Base-by-base conservation (phyloP, 1,140 invertebrate species). In the Diorhabda sublineata region DNA sequence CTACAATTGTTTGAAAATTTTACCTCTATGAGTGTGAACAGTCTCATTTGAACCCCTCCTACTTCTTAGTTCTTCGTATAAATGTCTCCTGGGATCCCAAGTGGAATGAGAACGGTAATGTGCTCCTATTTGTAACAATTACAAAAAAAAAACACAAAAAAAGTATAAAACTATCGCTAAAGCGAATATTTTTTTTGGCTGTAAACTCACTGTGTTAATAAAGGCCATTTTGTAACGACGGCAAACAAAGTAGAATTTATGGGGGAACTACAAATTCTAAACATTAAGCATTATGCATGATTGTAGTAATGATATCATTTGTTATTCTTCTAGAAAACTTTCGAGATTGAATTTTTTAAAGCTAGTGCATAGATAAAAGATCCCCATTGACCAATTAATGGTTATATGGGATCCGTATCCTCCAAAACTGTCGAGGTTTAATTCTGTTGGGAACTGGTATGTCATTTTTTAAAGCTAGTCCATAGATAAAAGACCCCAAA, bases 81-180 rank as follows among this genome's bases (percentile, higher is more conserved):
- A 90, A 79, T 93, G 91, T 56, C 92, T 83, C 60, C 92, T 86
- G 61, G 92, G 92, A 83, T 94, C 92, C 92, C 92, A 94, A 76
- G 93, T 94, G 44, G 91, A 91, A 82, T 92, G 89, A 81, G 84
- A 83, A 74, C 87, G 85, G 75, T 81, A 81, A 78, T 81, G 79
- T 71, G 77, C 73, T 73, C 79, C 79, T 81, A 81, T 69, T 75
- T 74, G 72, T 71, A 52, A 77, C 73, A 76, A 73, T 70, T 70
- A 56, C 67, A 70, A 52, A 52, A 52, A n/a, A 6, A 52, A 52
- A 71, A 72, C 41, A 61, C 69, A 71, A 61, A 61, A 74, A 72
- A 74, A 74, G 62, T 63, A 71, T 59, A 70, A 26, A 73, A 61
- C 58, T 61, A 67, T 45, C 43, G 58, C 58, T 45, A 5, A 61